Conservation (phyloP, 1,140 invertebrate genomes). For the Glomeris maerens region DNA sequence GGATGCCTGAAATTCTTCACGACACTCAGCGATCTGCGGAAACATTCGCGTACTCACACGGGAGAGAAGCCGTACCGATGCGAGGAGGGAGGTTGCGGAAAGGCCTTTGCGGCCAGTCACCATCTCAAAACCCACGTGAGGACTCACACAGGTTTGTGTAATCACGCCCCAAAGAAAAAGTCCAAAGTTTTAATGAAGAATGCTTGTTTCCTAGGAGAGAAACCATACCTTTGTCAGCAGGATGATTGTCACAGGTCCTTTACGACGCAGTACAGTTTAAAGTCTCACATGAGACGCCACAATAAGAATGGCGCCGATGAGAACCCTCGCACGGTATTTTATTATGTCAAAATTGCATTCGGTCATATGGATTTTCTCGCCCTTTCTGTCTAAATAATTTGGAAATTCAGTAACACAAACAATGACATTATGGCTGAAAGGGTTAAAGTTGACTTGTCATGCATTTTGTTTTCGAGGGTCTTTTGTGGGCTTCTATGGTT, state of each 20-base stretch:
- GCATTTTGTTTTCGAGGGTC: not conserved
- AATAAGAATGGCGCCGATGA: slow-evolving; percentile 21
- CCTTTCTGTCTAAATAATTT: not conserved
- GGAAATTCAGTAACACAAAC: not conserved
- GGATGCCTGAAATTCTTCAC: slow-evolving; percentile 86
- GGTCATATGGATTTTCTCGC: not conserved
- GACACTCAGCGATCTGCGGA: slow-evolving; percentile 81
- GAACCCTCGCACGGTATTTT: slow-evolving; percentile 6
- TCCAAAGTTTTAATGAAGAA: slow-evolving; percentile 7
- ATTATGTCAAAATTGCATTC: not conserved
- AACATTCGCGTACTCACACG: slow-evolving; percentile 81
- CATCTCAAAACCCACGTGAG: slow-evolving; percentile 74
- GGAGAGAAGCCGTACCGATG: slow-evolving; percentile 87
- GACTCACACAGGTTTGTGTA: slow-evolving; percentile 48
- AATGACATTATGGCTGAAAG: too few relatives aligned
- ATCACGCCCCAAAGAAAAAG: slow-evolving; percentile 8
- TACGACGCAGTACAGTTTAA: slow-evolving; percentile 62
- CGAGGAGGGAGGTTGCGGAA: slow-evolving; percentile 63
- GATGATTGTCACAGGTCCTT: slow-evolving; percentile 59
- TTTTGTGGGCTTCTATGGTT: slow-evolving; percentile 10
- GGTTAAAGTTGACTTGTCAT: not conserved
- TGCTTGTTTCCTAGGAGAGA: slow-evolving; percentile 32
- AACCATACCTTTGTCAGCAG: slow-evolving; percentile 59
- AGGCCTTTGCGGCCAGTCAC: slow-evolving; percentile 83
- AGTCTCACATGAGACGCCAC: slow-evolving; percentile 57